These are phyloP conservation scores for Boulengeromyrus knoepffleri DNA, from an alignment of 2,113 vertebrate species.

Conservation along the genomic window DNA sequence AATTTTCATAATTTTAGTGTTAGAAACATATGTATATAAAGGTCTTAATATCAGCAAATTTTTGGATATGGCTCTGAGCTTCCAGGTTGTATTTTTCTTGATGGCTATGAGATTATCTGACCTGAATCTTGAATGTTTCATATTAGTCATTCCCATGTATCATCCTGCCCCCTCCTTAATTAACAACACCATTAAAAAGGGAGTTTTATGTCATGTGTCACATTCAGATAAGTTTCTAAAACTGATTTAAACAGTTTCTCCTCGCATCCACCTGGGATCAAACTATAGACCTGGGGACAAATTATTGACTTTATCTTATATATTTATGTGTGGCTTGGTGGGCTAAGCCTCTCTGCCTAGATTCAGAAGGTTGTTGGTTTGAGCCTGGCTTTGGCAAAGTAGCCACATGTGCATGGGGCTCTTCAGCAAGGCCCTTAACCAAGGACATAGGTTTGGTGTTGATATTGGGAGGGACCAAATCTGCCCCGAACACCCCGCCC, in stretches of 20 bases:
- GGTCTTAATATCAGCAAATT: not conserved
- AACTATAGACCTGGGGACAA: not conserved
- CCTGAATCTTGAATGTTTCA: not conserved
- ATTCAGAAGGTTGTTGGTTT: not conserved
- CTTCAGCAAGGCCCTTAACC: not conserved
- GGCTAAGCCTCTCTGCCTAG: not conserved
- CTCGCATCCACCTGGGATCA: not conserved
- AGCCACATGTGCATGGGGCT: not conserved
- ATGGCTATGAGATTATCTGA: not conserved
- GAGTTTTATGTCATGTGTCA: not conserved
- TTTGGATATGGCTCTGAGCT: not conserved
- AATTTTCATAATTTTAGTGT: not conserved
- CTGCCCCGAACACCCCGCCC: not conserved
- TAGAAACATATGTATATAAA: not conserved
- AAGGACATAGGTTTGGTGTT: not conserved
- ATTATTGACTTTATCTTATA: not conserved
- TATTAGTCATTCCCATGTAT: not conserved
- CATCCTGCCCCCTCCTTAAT: not conserved
- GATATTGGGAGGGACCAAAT: not conserved
- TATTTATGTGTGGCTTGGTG: not conserved
- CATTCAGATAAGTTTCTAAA: not conserved
- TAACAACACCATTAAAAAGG: not conserved
- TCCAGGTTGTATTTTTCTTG: not conserved
- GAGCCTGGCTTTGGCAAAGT: not conserved
- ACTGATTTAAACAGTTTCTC: not conserved